A percentile compares a stretch with the other conserved stretches of the same genome.
Conservation (phyloP, 2,888 invertebrate species). For the Tachina fera region DNA sequence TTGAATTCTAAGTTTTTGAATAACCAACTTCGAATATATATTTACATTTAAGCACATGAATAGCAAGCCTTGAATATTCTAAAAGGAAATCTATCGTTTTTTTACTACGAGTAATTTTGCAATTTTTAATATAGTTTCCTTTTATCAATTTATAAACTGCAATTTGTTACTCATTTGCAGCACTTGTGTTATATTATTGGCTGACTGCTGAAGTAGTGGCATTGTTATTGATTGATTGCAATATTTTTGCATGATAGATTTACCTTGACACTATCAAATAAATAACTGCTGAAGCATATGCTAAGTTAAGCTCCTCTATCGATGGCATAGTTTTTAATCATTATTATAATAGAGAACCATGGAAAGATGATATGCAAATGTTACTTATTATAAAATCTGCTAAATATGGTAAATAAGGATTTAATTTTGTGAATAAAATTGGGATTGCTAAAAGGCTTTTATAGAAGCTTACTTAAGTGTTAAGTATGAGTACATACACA, state of each 20-base stretch:
- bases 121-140: neutral
- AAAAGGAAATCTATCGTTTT: neutral
- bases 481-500: too few relatives aligned
- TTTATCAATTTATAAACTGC: constrained; percentile 1
- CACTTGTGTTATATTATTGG: constrained; percentile 23
- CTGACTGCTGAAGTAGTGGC: constrained; percentile 3
- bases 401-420: too few relatives aligned
- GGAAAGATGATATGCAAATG: neutral
- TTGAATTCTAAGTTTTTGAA: too few relatives aligned
- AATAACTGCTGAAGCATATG: neutral
- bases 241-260: constrained; percentile 33
- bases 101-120: neutral
- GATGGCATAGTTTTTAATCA: neutral
- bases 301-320: constrained; percentile 1
- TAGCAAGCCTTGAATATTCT: too few relatives aligned
- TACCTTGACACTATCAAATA: constrained; percentile 52
- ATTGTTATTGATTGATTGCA: constrained; percentile 45
- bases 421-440: too few relatives aligned
- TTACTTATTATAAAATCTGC: neutral
- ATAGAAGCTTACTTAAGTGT: too few relatives aligned
- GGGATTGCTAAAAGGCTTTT: too few relatives aligned
- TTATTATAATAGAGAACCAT: neutral
- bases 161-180: constrained; percentile 48
- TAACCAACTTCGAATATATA: too few relatives aligned
- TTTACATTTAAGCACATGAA: too few relatives aligned